Evolutionary conservation across 2,113 vertebrate species (phyloP), one percentile per base, ranked within the genome.

Genomic region (Dolichallabes microphthalmus): DNA sequence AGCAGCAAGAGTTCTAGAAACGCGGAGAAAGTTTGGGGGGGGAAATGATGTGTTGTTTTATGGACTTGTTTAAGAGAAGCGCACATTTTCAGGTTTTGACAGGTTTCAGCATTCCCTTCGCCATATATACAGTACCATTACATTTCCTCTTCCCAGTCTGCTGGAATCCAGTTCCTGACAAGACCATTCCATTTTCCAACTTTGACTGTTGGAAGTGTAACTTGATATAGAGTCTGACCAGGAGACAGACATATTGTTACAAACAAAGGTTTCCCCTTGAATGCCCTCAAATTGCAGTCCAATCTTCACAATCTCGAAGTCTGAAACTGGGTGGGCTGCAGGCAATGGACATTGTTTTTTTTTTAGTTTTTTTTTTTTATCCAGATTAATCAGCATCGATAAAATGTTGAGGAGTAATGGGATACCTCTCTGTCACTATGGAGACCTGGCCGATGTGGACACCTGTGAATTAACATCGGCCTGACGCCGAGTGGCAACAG

Each of bases 391-490:
- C 92, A 93, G 87, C 73, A 76, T 88, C 77, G 90, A 93, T 93
- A 93, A 88, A 90, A 88, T 87, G 86, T 81, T 80, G 87, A 82
- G 80, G 90, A 93, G 92, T 92, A 92, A 90, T 58, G 17, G 90
- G 90, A 92, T 92, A 93, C 92, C 92, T 93, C 90, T 84, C 83
- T 77, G 94, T 95, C 93, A 87, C 93, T 88, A 94, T 94, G 93
- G 94, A 86, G 90, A 94, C 92, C 75, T 88, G 88, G 89, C 90
- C 88, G 89, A 91, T 85, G 90, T 90, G 91, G 93, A 92, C 94
- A 94, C 93, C 94, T 95, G 95, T 93, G 94, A 94, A 95, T 95
- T 94, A 95, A 91, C 92, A 93, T 94, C 82, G 89, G 85, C 45
- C 87, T 90, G 64, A 89, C 85, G 25, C 78, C 10, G 61, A 86